Base-by-base conservation (phyloP, 64 coral and sea anemone genomes). In the Hydrozoanthus tunicans region DNA sequence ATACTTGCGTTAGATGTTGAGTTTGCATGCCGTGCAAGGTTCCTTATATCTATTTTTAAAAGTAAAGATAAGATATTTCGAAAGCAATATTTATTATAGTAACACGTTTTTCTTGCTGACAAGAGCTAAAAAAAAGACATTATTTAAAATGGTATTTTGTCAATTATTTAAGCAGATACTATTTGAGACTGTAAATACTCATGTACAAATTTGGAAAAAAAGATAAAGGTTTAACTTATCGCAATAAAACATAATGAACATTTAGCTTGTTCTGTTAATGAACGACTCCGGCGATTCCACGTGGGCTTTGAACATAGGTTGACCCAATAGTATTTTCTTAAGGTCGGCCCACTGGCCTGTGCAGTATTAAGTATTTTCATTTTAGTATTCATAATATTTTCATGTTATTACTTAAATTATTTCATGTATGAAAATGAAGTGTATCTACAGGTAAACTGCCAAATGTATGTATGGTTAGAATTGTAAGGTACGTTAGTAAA, bases 31-130 rank as follows among this genome's bases (percentile, higher is more conserved):
- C 11, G 53, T 7, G 14, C 61, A 6, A 8, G 13, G 2, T 43
- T 15, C 14, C 51, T 82, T 32, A 58, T 6, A 71, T 24, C 23
- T 71, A 27, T 59, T 73, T 25, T 23, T 24, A 72, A 14, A 43
- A 32, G 20, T 27, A 60, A 88, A 71, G 11, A 59, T 55, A 23
- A 51, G 59, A 88, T 74, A 88, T 88, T 88, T 88, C 17, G 23
- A 26, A 23, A 59, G 54, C 13, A 81, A 10, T 58, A 54, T 58
- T 43, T 81, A 13, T 25, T 60, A 13, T 56, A 0, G 12, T 51
- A 60, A 88, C 56, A 72, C 2, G 82, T 70, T 86, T 72, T 88
- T 88, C 84, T 88, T 74, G 84, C 84, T 88, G 83, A 69, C 84
- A 88, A 88, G 84, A 88, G 51, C 59, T 58, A 70, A 25, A 75